Base-by-base conservation (phyloP, 2,888 invertebrate genomes). In the Cybosia mesomella region DNA sequence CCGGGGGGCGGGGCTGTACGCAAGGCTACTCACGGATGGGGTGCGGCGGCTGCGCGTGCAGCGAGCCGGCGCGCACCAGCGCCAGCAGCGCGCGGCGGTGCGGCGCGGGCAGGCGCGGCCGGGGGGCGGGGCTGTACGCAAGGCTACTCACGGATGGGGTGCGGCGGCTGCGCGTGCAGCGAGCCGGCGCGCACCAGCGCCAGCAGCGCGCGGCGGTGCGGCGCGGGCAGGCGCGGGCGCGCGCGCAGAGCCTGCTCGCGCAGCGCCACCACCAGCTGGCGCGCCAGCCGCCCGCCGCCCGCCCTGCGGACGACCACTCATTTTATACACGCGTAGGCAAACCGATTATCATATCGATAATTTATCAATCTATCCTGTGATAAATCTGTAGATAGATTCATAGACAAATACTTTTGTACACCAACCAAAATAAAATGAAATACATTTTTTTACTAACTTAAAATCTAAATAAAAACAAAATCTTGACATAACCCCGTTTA, bases 171-270 rank as follows among this genome's bases (percentile, higher is more conserved):
- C 24, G 83, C 97, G 90, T 97, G 97, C 54, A 98, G 77, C 55
- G 92, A 86, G 68, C 91, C 92, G 11, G 98, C 87, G 97, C 93
- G 85, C 70, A 93, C 85, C 89, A 87, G 98, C 97, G 87, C 87
- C 13, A 92, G 87, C 72, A 92, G 67, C 92, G 75, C 98, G 94
- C 81, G 97, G 96, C 97, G 96, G 81, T 97, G 85, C 60, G n/a
- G 76, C 72, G 98, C 98, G 81, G 98, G 97, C 89, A 85, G 67
- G 96, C 66, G 98, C 97, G 85, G 79, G 73, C 85, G 73, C 55
- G 85, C 83, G 39, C 87, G 72, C 73, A 94, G 83, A 32, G 89
- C 87, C 55, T 85, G 84, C 22, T 84, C 85, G 0, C 90, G 80
- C 1, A 91, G 82, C 2, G 86, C 80, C 49, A 85, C 63, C 22